Evolutionary conservation across 92 coral and sea anemone species (phyloP), one percentile per base, ranked within the genome.

Genomic region (Pocillopora grandis): DNA sequence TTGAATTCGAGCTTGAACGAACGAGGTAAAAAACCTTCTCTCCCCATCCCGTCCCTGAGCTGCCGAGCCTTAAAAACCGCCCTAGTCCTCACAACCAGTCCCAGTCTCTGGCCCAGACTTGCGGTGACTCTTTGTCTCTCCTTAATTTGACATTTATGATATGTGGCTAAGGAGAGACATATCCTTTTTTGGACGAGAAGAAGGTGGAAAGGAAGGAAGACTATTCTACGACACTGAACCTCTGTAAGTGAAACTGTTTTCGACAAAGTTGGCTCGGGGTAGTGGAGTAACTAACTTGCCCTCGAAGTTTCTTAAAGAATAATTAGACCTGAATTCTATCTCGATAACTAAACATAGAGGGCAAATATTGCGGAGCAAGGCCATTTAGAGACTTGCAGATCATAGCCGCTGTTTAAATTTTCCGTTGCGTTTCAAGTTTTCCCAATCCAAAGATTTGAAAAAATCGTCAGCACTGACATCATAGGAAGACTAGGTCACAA

Each of bases 381-480:
- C 77, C 60, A 7, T 42, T 2, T 3, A 73, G 61, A 10, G 77
- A 73, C 60, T 73, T 73, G 15, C 42, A 73, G 33, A 73, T 60
- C 77, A 73, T 73, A 73, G 77, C 14, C 35, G 77, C 77, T 73
- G 61, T 42, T 73, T 48, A 60, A 73, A 73, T 73, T 37, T 73
- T 73, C 61, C 62, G 18, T 73, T 73, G 77, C 11, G 33, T 73
- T 49, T 73, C 77, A 4, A 73, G 77, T 73, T 73, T 73, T 42
- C 42, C 61, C 49, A 42, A 11, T 31, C 77, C 23, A 73, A 48
- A 73, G 61, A 42, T 15, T 42, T 42, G 19, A 19, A 73, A 33
- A 69, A 56, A 69, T 33, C 73, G 52, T 69, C 42, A 69, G 73
- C 73, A 69, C 73, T 69, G 73, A 48, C 37, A 69, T 23, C 52